Evolutionary conservation across 2,797 vertebrate species (phyloP).

Genomic region (Acanthis flammea): DNA sequence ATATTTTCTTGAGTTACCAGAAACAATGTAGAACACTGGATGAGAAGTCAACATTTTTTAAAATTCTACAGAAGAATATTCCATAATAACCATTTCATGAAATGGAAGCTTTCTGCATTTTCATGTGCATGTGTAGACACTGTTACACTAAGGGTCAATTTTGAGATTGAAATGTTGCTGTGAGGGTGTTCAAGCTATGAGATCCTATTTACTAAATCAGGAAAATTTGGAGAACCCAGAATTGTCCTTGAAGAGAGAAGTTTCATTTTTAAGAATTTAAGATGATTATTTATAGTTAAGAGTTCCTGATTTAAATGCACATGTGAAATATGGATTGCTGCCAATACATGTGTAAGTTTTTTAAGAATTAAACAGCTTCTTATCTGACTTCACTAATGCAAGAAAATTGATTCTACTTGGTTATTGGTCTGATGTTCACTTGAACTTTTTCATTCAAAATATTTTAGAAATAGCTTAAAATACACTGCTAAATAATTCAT

Average conservation of each 20-base stretch:
- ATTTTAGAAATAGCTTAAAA: background rate
- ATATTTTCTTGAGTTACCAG: background rate
- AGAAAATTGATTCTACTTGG: background rate
- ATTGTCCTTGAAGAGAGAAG: background rate
- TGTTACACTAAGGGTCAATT: background rate
- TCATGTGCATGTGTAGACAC: accelerated
- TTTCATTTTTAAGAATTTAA: background rate
- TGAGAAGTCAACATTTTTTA: background rate
- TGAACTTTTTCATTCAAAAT: background rate
- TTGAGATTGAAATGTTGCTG: background rate
- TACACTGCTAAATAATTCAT: background rate
- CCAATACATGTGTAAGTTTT: background rate
- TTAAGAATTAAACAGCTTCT: background rate
- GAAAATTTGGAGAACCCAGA: background rate
- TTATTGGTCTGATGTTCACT: background rate
- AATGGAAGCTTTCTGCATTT: background rate
- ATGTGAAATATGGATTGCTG: background rate
- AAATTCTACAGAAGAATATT: background rate
- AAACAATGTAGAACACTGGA: background rate
- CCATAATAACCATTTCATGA: background rate
- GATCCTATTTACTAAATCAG: background rate
- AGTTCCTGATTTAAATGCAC: background rate
- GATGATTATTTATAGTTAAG: background rate
- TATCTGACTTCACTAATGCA: background rate
- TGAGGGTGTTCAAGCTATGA: background rate